Base-by-base conservation (phyloP, 2,888 invertebrate species). In the Synanthedon andrenaeformis region DNA sequence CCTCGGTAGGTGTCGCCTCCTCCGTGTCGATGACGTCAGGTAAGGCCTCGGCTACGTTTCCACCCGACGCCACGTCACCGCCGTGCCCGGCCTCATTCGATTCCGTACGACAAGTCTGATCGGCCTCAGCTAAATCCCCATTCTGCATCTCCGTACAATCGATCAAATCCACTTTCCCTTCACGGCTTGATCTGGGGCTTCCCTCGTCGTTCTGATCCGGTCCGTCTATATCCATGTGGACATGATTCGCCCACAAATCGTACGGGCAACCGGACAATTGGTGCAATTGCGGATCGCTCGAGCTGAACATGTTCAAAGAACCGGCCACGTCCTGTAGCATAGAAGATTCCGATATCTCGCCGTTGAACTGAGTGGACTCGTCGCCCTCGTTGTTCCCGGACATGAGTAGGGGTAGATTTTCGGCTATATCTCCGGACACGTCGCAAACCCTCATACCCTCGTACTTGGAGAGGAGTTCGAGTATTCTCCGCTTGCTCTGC, bases 41-140 rank as follows among this genome's bases (percentile, higher is more conserved):
- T 45, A 87, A 70, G 49, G 73, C 71, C 49, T 81, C 85, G 0
- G 74, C 71, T 55, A 69, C 71, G 42, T 68, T 69, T 8, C 63
- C 72, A 41, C 62, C 62, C 54, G 73, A 80, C 41, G 72, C 72
- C 12, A 59, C 63, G 41, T 62, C 69, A 13, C 59, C 63, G 41
- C 62, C 69, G 42, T 55, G 55, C 45, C 55, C 66, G 17, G 56
- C 64, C 12, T 76, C 78, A 14, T 67, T 72, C 17, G 60, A 61
- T n/a, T 80, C 84, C 4, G 69, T 57, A 52, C 82, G 89, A 62
- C 92, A 89, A 53, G 92, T 92, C 75, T 94, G 94, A 81, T 94
- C 94, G 10, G 94, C 94, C 76, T 94, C 94, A 0, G 94, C 94
- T 59, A 94, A 79, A 68, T 94, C 94, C 28, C 91, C 93, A 70